These are phyloP conservation scores for Hetaerina titia DNA, from an alignment of 2,888 invertebrate species.

Conservation along the genomic window DNA sequence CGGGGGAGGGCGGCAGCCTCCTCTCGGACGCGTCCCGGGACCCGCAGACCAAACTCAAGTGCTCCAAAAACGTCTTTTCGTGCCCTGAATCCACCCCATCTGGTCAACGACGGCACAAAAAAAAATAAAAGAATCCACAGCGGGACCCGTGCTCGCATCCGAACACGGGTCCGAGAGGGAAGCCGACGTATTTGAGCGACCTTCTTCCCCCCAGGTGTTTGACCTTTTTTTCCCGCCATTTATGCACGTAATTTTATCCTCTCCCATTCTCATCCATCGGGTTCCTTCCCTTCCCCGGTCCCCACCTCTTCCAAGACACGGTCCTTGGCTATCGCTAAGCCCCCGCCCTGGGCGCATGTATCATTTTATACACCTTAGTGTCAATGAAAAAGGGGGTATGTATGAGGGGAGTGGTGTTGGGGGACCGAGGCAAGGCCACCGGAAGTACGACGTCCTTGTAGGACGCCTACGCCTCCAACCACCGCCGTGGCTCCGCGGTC, in stretches of 20 bases:
- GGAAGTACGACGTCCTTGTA: slow-evolving; percentile 65
- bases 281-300: background rate
- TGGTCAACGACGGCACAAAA: background rate
- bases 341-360: background rate
- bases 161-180: background rate
- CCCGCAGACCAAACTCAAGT: background rate
- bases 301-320: background rate
- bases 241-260: background rate
- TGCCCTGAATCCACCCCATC: background rate
- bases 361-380: slow-evolving; percentile 25
- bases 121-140: background rate
- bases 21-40: background rate
- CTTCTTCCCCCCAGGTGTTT: background rate
- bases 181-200: background rate
- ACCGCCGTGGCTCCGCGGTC: slow-evolving; percentile 17
- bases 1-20: background rate
- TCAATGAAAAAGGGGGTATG: background rate
- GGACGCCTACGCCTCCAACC: slow-evolving; percentile 40
- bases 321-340: background rate
- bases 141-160: background rate
- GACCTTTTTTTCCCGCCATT: slow-evolving; percentile 34
- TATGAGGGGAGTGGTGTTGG: background rate
- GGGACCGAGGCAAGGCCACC: slow-evolving; percentile 47
- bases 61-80: background rate
- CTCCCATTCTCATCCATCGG: background rate